These are phyloP conservation scores for Rotaria socialis DNA, from an alignment of 2,888 invertebrate genomes.

Conservation along the genomic window DNA sequence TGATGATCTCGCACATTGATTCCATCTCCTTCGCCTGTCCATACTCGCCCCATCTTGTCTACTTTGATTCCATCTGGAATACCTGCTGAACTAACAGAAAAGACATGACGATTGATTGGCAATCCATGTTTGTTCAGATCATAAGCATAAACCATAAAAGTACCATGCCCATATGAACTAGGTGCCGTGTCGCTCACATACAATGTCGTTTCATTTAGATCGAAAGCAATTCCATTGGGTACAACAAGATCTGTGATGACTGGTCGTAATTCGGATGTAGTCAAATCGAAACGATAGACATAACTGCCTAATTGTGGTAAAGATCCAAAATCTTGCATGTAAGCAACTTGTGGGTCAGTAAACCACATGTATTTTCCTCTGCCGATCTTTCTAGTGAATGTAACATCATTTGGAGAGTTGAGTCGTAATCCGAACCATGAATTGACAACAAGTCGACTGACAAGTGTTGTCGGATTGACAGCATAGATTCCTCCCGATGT, in stretches of 20 bases:
- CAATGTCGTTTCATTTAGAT: neutral
- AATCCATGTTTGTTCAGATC: neutral
- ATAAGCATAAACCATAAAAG: neutral
- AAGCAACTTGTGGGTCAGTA: neutral
- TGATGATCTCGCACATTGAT: neutral
- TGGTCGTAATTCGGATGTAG: neutral
- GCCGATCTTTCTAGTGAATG: neutral
- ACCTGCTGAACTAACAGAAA: neutral
- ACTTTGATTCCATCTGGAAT: neutral
- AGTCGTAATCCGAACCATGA: constrained; percentile 9
- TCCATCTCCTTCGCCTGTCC: neutral
- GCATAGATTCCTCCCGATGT: neutral
- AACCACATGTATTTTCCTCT: neutral
- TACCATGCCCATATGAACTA: too few relatives aligned
- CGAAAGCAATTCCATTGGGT: neutral
- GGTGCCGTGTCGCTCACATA: neutral
- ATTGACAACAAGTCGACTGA: neutral
- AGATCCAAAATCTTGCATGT: neutral
- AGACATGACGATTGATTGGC: neutral
- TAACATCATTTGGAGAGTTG: neutral
- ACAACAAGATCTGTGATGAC: neutral
- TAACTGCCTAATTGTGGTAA: neutral
- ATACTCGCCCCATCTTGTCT: neutral
- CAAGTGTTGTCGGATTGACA: neutral
- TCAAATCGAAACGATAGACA: neutral